Conservation (phyloP, 2,797 vertebrate genomes). For the Adrianichthys oophorus region DNA sequence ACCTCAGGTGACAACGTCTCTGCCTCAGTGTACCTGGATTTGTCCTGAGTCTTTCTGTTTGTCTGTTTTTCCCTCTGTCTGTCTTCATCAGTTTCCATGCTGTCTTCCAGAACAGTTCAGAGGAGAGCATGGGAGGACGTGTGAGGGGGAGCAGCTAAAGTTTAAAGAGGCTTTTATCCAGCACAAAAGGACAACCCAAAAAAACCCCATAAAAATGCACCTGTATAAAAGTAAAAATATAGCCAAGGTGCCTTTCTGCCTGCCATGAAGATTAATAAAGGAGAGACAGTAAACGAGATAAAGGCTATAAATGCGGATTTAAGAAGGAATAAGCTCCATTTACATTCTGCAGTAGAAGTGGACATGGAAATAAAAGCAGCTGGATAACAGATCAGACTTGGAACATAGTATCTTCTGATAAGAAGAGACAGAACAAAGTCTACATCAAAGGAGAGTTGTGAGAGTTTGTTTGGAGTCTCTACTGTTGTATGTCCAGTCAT, state of each 20-base stretch:
- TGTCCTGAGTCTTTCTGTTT: conserved; percentile 33
- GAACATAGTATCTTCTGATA: too few species aligned
- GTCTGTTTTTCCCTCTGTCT: conserved; percentile 22
- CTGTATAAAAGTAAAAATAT: conserved; percentile 60
- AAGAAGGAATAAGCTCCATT: conserved; percentile 3
- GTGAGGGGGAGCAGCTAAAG: conserved; percentile 76
- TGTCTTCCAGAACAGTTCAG: conserved; percentile 63
- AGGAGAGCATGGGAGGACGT: conserved; percentile 73
- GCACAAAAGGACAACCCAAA: conserved; percentile 72
- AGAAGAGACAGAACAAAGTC: too few species aligned
- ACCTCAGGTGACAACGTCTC: conserved; percentile 71
- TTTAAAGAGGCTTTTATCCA: conserved; percentile 77
- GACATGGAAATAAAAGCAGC: too few species aligned
- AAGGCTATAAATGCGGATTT: conserved; percentile 8
- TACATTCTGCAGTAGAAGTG: too few species aligned
- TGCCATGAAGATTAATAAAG: conserved; percentile 33
- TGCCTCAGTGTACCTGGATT: conserved; percentile 39
- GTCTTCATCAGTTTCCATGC: conserved; percentile 47
- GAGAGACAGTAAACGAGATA: conserved; percentile 36
- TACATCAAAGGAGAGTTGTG: too few species aligned
- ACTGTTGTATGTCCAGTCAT: too few species aligned
- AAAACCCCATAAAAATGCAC: conserved; percentile 74
- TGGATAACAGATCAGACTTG: too few species aligned
- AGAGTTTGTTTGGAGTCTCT: too few species aligned
- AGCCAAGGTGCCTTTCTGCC: conserved; percentile 45